Evolutionary conservation across 2,113 vertebrate genomes (phyloP).

Genomic region (Clinocottus analis): DNA sequence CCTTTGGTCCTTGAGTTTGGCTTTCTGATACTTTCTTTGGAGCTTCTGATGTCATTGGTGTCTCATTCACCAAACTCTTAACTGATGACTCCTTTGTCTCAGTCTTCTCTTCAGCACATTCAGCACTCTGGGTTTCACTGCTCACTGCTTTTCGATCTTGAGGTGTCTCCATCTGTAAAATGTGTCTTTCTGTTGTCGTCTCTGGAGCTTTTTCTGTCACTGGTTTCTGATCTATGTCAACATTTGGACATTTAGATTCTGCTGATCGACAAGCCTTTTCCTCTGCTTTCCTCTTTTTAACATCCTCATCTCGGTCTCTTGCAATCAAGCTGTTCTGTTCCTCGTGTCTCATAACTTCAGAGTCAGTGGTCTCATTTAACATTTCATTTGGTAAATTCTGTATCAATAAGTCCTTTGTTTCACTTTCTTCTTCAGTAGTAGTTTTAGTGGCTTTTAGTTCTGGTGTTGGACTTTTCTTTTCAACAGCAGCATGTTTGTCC

Average conservation of each 20-base stretch:
- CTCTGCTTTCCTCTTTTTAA: conserved; percentile 2
- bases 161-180: conserved; percentile 13
- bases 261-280: not conserved
- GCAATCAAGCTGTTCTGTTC: not conserved
- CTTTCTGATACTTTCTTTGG: not conserved
- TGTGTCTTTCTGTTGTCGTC: conserved; percentile 4
- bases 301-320: not conserved
- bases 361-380: not conserved
- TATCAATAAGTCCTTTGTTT: not conserved
- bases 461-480: conserved; percentile 7
- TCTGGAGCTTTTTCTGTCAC: not conserved
- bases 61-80: not conserved
- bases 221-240: not conserved
- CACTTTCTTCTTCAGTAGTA: conserved; percentile 22
- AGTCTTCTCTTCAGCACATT: not conserved
- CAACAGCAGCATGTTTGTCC: not conserved
- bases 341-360: conserved; percentile 7
- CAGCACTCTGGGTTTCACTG: not conserved
- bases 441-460: conserved; percentile 8
- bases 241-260: conserved; percentile 11
- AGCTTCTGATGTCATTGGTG: accelerated
- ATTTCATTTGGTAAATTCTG: conserved; percentile 1
- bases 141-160: not conserved
- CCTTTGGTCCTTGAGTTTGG: not conserved
- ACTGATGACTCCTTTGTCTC: not conserved